Evolutionary conservation across 1,140 invertebrate species (phyloP), one percentile per base, ranked within the genome.

Genomic region (Teleopsis dalmanni): DNA sequence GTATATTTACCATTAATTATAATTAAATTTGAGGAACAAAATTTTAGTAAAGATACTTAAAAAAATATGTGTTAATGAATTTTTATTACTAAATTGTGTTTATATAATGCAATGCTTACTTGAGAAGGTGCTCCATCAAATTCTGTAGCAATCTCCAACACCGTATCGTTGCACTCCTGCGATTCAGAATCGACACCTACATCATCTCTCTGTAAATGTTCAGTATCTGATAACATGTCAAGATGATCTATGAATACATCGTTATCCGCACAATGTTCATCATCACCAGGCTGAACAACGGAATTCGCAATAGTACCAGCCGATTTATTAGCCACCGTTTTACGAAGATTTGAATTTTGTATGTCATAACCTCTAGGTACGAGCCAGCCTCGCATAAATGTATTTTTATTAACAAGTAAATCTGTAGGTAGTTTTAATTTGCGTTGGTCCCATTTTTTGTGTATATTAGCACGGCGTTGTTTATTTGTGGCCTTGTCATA

Each of bases 391-490:
- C 51, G 56, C 9, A 47, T 50, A 31, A 68, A 68, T 36, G 53
- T 55, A 22, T 67, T 48, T 3, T 33, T 3, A 5, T 67, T 53
- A 22, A 70, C 53, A 16, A 58, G 48, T 2, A 56, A 59, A 34
- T 65, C 65, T 0, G 59, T 60, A 6, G 68, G 68, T n/a, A 71
- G 36, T 23, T 59, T 52, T 3, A 70, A 37, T 37, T 67, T 70
- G 4, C 60, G 60, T 16, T 62, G 23, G 54, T 70, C 67, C 68
- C 68, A 71, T 44, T 61, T 60, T 47, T 70, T 71, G 27, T 65
- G 67, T 31, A 51, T 58, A 33, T 70, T 70, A 0, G 54, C 58
- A 44, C 61, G 62, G 3, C 62, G 59, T 42, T 54, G 34, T 37
- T 66, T 70, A 5, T 48, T 55, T n/a, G n/a, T n/a, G n/a, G n/a